Evolutionary conservation across 1,140 invertebrate genomes (phyloP).

Genomic region (Drosophila kurseongensis): DNA sequence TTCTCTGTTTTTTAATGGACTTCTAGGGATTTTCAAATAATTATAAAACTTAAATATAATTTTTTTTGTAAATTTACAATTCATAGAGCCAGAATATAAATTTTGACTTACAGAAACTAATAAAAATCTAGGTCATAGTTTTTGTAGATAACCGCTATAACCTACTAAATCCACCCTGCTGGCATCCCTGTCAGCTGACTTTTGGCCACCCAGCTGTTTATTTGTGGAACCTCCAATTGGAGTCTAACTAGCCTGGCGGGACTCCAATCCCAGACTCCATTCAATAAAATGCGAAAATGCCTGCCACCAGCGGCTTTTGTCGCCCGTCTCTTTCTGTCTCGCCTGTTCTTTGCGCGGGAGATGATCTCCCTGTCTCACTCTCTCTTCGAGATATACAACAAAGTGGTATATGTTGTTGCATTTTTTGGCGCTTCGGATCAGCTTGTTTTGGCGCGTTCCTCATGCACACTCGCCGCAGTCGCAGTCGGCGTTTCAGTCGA

Average conservation of each 20-base stretch:
- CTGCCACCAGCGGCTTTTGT: conserved; percentile 45
- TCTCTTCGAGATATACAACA: conserved; percentile 35
- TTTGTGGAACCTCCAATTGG: conserved; percentile 15
- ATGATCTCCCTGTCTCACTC: conserved; percentile 22
- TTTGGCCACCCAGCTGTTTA: conserved; percentile 53
- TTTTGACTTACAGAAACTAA: background rate
- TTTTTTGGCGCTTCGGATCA: conserved; percentile 66
- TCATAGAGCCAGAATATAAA: background rate
- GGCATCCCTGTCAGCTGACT: conserved; percentile 61
- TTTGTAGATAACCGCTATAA: background rate
- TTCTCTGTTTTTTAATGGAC: too few species aligned
- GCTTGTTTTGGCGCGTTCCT: conserved; percentile 67
- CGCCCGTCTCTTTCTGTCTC: conserved; percentile 17
- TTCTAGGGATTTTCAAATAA: background rate
- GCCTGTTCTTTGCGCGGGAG: conserved; percentile 54
- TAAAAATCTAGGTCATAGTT: background rate
- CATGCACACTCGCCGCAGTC: conserved; percentile 56
- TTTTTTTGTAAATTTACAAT: background rate
- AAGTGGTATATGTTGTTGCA: conserved; percentile 60
- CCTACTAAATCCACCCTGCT: conserved; percentile 21
- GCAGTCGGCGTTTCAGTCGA: conserved; percentile 9
- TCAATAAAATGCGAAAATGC: conserved; percentile 47
- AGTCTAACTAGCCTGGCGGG: conserved; percentile 16
- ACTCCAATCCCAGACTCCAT: conserved; percentile 54
- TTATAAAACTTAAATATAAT: background rate